phyloP scores from a whole-genome alignment of 1,140 invertebrate species.

The Chironomus striatipennis region DNA sequence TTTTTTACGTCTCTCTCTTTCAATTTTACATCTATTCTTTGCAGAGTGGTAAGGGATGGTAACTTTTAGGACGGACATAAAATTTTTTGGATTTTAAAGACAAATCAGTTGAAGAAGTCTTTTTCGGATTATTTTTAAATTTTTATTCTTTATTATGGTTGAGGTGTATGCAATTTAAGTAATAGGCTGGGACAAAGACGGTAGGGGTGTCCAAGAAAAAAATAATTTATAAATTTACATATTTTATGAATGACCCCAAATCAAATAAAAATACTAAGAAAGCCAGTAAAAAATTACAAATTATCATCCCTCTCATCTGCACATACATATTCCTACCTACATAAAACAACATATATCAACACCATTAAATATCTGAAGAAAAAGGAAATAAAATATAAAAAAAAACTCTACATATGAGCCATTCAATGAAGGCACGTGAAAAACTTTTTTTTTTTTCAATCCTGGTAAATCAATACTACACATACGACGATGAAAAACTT shows the following conservation, averaged over 20 bases:
- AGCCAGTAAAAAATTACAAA: background rate
- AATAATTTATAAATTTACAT: too few species aligned
- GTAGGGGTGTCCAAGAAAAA: too few species aligned
- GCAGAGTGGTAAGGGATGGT: background rate
- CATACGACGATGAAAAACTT: conserved; percentile 11
- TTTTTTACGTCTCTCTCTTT: background rate
- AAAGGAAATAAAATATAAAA: background rate
- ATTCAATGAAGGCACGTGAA: background rate
- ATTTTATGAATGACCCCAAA: too few species aligned
- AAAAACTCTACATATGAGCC: background rate
- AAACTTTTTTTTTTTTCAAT: background rate
- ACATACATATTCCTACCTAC: background rate
- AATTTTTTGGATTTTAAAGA: too few species aligned
- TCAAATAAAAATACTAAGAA: too few species aligned
- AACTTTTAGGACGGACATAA: too few species aligned
- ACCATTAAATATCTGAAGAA: background rate
- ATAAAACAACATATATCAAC: background rate
- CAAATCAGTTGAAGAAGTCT: too few species aligned
- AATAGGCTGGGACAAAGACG: too few species aligned
- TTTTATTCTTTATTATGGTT: too few species aligned
- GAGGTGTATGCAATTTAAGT: too few species aligned
- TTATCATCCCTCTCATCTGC: background rate
- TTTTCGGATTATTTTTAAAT: too few species aligned
- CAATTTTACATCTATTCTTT: background rate
- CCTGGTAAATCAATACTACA: conserved; percentile 12